Percentiles rank a stretch among this genome's conserved stretches.
Evolutionary conservation across 2,113 vertebrate genomes (phyloP).

Genomic region (Silurus meridionalis): DNA sequence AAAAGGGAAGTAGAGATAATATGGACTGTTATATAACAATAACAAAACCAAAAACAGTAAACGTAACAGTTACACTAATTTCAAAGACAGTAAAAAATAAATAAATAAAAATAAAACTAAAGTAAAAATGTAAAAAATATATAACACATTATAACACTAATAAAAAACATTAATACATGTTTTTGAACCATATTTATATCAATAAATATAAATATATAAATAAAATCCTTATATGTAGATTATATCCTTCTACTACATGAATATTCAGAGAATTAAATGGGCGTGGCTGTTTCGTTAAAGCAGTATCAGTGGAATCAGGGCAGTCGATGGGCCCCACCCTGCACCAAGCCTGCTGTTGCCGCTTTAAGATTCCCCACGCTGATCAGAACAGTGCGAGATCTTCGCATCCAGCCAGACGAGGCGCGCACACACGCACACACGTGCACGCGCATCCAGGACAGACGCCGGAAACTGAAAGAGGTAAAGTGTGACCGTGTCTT

Average conservation of each 20-base stretch:
- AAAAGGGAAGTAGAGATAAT: no score
- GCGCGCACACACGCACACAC: neutral
- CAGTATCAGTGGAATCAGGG: neutral
- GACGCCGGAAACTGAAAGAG: neutral
- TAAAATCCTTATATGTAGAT: neutral
- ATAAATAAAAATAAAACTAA: no score
- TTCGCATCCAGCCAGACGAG: neutral
- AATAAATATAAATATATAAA: neutral
- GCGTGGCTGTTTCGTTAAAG: neutral
- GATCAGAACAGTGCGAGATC: neutral
- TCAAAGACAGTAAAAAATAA: no score
- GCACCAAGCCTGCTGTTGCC: slow-evolving; percentile 1
- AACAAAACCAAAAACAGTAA: no score
- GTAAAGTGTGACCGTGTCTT: neutral
- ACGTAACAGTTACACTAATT: no score
- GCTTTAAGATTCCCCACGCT: slow-evolving; percentile 36
- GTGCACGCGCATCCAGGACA: neutral
- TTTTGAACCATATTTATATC: neutral
- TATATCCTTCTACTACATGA: no score
- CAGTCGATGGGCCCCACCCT: slow-evolving; percentile 39
- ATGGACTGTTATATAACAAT: no score
- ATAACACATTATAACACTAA: neutral
- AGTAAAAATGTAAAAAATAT: no score
- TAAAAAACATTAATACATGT: neutral
- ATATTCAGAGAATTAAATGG: neutral